Evolutionary conservation across 2,888 invertebrate species (phyloP), one percentile per base, ranked within the genome.

Genomic region (Prosopocoilus inquinatus): DNA sequence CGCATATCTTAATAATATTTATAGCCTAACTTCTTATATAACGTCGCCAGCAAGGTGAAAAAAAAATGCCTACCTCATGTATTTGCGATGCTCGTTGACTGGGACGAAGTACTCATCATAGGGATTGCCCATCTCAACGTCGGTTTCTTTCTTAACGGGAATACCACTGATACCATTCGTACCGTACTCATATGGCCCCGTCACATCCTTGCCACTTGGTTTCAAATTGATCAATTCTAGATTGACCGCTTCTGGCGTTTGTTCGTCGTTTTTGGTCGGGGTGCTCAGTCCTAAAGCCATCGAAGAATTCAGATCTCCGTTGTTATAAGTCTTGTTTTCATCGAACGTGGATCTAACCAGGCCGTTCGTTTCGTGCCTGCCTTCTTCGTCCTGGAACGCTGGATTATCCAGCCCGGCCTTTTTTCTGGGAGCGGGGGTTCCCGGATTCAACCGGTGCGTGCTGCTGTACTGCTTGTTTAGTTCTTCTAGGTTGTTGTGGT

Each of bases 81-180:
- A 90, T 79, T 91, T 91, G 72, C 87, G 84, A 75, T 90, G 90
- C 71, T 90, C 89, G 73, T 91, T 90, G 61, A 91, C 90, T 32
- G 91, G 90, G 59, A 91, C 90, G 74, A 91, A 91, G 76, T 91
- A 91, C 69, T 91, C 90, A 69, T 90, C 90, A 74, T 90, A 90
- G 3, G 88, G 87, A 73, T 88, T 88, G 34, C 83, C 81, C 15
- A 85, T 80, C 63, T 83, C 84, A 67, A 84, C 81, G 61, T 86
- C 85, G 3, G 83, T 83, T 55, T 85, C 86, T 72, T 85, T 87
- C 75, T 87, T 88, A 44, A 80, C 71, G 1, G 82, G 82, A 51
- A 82, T 80, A 13, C 74, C 74, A 32, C 72, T 77, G 45, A 77
- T 66, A 12, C 76, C 78, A 49, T 74, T 74, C 8, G 63, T 63